These are phyloP conservation scores for Cottus gobio DNA, from an alignment of 2,113 vertebrate genomes.

Conservation along the genomic window DNA sequence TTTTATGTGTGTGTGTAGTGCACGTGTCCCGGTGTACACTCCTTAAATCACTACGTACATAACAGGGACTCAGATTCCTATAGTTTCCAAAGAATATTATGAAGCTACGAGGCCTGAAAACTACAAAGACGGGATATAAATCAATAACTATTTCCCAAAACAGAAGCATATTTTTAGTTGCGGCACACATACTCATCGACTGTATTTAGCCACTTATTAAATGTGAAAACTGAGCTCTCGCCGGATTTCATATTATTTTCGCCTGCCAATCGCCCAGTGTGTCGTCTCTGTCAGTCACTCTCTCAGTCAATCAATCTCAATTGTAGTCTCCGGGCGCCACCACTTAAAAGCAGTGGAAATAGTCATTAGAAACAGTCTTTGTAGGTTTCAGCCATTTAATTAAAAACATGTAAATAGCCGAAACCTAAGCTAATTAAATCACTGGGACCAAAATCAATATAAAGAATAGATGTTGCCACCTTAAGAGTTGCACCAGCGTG, in stretches of 20 bases:
- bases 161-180: neutral
- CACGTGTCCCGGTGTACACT: neutral
- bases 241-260: neutral
- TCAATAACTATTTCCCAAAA: neutral
- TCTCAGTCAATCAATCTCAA: neutral
- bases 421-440: neutral
- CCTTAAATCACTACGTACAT: neutral
- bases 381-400: slow-evolving; percentile 9
- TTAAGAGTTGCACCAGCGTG: neutral
- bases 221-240: slow-evolving; percentile 8
- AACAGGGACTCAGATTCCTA: neutral
- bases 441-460: neutral
- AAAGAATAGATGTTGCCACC: neutral
- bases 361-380: neutral
- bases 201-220: slow-evolving; percentile 1
- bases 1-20: neutral
- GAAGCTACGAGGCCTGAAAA: neutral
- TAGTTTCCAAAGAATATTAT: neutral
- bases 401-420: neutral
- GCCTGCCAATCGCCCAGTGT: neutral
- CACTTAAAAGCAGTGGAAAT: neutral
- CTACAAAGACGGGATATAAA: neutral
- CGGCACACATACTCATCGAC: neutral
- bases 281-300: neutral
- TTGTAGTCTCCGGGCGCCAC: neutral